Percentiles rank a stretch among this genome's conserved stretches.
phyloP scores from a whole-genome alignment of 2,888 invertebrate genomes.

The Cosmorhoe ocellata region DNA sequence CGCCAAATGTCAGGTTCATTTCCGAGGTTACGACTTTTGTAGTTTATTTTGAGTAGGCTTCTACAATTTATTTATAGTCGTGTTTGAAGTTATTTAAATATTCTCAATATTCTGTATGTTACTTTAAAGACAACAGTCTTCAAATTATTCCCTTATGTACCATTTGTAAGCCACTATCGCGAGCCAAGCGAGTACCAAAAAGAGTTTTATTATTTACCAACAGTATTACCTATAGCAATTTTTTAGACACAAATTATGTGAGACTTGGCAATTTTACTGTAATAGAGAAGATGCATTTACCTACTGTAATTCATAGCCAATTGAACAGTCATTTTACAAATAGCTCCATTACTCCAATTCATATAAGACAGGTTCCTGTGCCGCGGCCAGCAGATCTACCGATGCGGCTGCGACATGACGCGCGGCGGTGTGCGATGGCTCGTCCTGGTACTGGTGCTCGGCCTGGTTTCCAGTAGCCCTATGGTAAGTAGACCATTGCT shows the following conservation, averaged over 20 bases:
- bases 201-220: too few species aligned
- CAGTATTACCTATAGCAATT: too few species aligned
- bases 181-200: too few species aligned
- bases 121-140: too few species aligned
- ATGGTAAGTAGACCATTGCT: constrained; percentile 29
- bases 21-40: constrained; percentile 24
- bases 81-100: too few species aligned
- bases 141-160: too few species aligned
- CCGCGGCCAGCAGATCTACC: not conserved
- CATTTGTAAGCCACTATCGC: too few species aligned
- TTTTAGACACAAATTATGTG: not conserved
- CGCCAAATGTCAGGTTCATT: constrained; percentile 33
- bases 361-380: not conserved
- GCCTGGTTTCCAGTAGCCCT: constrained; percentile 27
- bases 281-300: constrained; percentile 5
- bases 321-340: constrained; percentile 8
- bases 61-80: too few species aligned
- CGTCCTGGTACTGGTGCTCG: constrained; percentile 31
- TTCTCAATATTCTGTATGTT: too few species aligned
- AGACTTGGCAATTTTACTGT: not conserved
- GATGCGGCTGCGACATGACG: constrained; percentile 12
- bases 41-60: too few species aligned
- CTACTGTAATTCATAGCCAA: constrained; percentile 1
- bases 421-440: constrained; percentile 21
- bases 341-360: constrained; percentile 7